Conservation (phyloP, 2,113 vertebrate genomes). For the Empidonax traillii region DNA sequence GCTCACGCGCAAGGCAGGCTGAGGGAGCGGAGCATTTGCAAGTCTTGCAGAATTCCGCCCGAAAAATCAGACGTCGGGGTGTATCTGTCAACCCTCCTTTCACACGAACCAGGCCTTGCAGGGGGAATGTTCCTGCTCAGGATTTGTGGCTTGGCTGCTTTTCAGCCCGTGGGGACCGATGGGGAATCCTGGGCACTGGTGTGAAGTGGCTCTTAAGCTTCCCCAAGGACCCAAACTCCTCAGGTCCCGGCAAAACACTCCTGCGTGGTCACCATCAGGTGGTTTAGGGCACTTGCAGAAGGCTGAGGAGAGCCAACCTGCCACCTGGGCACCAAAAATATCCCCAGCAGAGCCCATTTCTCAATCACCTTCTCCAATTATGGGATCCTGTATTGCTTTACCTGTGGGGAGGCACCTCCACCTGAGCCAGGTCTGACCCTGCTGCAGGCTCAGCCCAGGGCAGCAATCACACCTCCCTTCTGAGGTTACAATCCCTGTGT, state of each 20-base stretch:
- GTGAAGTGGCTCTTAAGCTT: neutral
- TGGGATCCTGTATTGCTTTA: neutral
- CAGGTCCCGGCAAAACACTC: neutral
- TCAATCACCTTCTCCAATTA: neutral
- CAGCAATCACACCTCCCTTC: constrained; percentile 39
- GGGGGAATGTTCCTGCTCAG: neutral
- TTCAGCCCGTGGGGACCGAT: neutral
- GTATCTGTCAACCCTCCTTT: neutral
- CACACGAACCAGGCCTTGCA: neutral
- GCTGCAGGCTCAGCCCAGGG: neutral
- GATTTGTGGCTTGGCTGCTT: neutral
- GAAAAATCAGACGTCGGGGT: neutral
- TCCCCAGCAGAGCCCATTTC: constrained; percentile 18
- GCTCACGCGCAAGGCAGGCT: neutral
- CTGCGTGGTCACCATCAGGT: neutral
- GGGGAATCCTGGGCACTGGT: neutral
- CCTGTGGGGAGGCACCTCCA: constrained; percentile 3
- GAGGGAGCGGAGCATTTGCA: neutral
- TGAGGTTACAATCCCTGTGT: constrained; percentile 39
- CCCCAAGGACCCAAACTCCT: neutral
- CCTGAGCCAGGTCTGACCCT: neutral
- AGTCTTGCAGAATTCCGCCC: neutral
- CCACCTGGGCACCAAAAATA: rapidly evolving
- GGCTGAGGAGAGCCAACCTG: constrained; percentile 5
- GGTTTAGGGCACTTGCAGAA: neutral